phyloP scores from a whole-genome alignment of 2,797 vertebrate species.

The Rousettus madagascariensis region DNA sequence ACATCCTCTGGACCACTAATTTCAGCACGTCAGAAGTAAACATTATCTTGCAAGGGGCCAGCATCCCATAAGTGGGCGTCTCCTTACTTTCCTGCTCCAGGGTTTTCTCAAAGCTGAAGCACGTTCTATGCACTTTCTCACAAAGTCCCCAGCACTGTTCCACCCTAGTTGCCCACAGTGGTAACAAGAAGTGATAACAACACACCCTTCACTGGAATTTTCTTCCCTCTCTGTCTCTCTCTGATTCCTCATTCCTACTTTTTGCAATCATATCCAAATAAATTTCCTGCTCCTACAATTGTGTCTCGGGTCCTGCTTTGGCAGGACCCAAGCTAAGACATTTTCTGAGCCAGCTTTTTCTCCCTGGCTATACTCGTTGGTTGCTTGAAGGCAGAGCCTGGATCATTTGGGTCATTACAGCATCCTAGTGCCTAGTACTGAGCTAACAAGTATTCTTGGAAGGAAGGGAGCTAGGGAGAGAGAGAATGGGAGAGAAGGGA shows the following conservation, averaged over 20 bases:
- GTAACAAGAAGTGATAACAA: not conserved
- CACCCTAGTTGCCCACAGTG: fast-evolving
- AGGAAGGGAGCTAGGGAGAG: fast-evolving
- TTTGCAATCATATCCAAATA: not conserved
- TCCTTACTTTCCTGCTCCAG: no score
- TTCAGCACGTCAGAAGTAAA: fast-evolving
- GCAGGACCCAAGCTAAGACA: no score
- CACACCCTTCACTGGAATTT: not conserved
- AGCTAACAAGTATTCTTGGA: not conserved
- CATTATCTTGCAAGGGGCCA: not conserved
- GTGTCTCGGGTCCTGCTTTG: not conserved
- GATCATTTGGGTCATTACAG: not conserved
- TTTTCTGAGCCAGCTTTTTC: not conserved
- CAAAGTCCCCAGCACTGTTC: fast-evolving
- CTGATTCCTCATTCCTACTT: not conserved
- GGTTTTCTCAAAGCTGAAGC: not conserved
- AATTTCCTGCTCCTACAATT: not conserved
- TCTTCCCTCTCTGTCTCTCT: not conserved
- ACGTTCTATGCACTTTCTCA: not conserved
- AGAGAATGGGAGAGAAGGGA: not conserved
- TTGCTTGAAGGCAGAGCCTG: not conserved
- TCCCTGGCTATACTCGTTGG: fast-evolving
- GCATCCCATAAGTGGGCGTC: fast-evolving
- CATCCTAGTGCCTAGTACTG: not conserved
- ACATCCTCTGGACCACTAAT: not conserved